Evolutionary conservation across 2,888 invertebrate genomes (phyloP), one percentile per base, ranked within the genome.

Genomic region (Caenorhabditis zanzibari): DNA sequence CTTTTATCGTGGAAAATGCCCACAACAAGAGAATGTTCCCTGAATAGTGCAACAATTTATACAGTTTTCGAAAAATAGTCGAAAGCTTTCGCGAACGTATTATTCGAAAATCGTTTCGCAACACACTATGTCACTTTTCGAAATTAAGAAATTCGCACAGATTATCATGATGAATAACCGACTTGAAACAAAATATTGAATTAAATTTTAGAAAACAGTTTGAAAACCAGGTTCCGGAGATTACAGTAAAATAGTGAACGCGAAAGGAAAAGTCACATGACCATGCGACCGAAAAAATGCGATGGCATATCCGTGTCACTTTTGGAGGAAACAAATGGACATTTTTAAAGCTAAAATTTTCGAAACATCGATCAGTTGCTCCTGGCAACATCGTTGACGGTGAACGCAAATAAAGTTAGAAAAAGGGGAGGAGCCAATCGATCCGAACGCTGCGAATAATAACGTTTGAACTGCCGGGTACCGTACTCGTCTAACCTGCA

Each of bases 401-500:
- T 49, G 52, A 77, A 63, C 61, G 38, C 69, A 77, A 77, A 77
- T 28, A 76, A 26, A 41, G 63, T 71, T 71, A 38, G 19, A 49
- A 66, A 10, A 4, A 38, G 72, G 74, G 47, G 72, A 24, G 72
- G 63, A 35, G 66, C n/a, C n/a, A 16, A 74, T 72, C 38, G 81
- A 74, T 81, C 22, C 35, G 52, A 71, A 47, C 47, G 10, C 26
- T 41, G 32, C 41, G 52, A 10, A 47, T 26, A 52, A 58, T 16
- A 9, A n/a, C 24, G 69, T 84, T 84, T 74, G 76, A 84, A 81
- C 54, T 73, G 56, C 59, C 84, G 81, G 77, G 54, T 26, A 81
- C 81, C 61, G 75, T 83, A 75, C 5, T 22, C 69, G 5, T 0
- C 44, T 2, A 4, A 19, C 84, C 81, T 84, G 77, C 84, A 52